Percentiles rank a stretch among this genome's conserved stretches.
These are phyloP conservation scores for Periparus ater DNA, from an alignment of 2,797 vertebrate genomes.

Conservation along the genomic window DNA sequence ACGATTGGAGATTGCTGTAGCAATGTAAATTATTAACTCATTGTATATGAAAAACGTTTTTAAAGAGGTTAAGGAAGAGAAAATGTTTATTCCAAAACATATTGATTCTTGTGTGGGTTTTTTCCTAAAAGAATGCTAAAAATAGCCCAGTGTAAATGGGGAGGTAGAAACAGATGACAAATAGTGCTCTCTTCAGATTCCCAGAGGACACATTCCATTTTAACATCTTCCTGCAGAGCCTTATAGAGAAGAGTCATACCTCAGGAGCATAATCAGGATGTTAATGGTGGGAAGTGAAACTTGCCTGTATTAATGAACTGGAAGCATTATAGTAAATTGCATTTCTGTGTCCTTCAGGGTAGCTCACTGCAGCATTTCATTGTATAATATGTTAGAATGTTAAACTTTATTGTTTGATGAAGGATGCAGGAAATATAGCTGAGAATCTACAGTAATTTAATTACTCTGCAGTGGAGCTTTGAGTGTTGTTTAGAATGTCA, in stretches of 20 bases:
- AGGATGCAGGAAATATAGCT: background rate
- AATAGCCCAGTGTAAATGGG: background rate
- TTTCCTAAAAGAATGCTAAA: background rate
- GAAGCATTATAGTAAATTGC: background rate
- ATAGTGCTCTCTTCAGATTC: background rate
- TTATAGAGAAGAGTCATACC: background rate
- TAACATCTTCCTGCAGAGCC: background rate
- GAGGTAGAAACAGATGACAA: background rate
- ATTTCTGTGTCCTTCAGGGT: background rate
- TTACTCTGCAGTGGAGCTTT: background rate
- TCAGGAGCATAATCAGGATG: background rate
- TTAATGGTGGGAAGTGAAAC: background rate
- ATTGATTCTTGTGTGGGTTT: fast-evolving
- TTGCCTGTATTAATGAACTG: background rate
- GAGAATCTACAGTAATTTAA: background rate
- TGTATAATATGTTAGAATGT: background rate
- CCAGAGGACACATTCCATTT: background rate
- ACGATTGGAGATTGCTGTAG: background rate
- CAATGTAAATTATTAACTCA: background rate
- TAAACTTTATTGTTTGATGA: background rate
- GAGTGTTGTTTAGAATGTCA: background rate
- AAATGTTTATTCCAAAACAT: background rate
- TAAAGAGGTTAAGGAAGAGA: background rate
- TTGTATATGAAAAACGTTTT: background rate
- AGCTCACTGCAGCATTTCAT: background rate